A percentile compares a stretch with the other conserved stretches of the same genome.
Conservation (phyloP, 1,140 invertebrate species). For the Drosophila ficusphila region DNA sequence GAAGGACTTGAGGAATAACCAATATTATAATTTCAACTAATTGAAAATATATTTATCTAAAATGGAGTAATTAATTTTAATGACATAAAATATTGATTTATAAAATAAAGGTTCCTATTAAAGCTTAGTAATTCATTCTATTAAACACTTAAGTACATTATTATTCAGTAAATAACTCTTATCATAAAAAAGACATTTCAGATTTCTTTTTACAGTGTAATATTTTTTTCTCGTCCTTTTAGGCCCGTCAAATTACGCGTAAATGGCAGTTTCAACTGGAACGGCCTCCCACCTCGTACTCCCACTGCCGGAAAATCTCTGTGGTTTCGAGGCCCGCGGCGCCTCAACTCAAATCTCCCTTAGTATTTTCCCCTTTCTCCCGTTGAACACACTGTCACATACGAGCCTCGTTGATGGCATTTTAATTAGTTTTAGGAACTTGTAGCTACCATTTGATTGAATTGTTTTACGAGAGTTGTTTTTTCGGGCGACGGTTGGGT, state of each 20-base stretch:
- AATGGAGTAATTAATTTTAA: too few species aligned
- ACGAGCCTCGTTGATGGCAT: conserved; percentile 71
- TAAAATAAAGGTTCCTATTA: neutral
- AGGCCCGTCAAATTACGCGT: conserved; percentile 76
- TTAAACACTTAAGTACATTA: neutral
- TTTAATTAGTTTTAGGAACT: conserved; percentile 82
- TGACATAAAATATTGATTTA: too few species aligned
- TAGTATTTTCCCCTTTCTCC: conserved; percentile 7
- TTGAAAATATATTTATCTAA: too few species aligned
- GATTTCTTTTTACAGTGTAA: neutral
- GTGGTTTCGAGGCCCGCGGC: conserved; percentile 52
- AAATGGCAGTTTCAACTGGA: conserved; percentile 70
- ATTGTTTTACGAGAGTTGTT: conserved; percentile 55
- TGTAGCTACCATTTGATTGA: conserved; percentile 78
- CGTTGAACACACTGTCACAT: conserved; percentile 15
- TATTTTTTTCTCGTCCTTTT: conserved; percentile 45
- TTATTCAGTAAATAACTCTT: neutral
- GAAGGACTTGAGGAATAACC: too few species aligned
- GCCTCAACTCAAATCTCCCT: conserved; percentile 6
- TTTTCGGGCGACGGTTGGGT: neutral
- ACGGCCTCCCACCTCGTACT: neutral
- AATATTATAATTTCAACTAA: too few species aligned
- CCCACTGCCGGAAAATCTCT: conserved; percentile 14
- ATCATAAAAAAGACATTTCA: rapidly evolving
- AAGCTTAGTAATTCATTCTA: neutral